Evolutionary conservation across 2,113 vertebrate genomes (phyloP), one percentile per base, ranked within the genome.

Genomic region (Corythornis cristatus): DNA sequence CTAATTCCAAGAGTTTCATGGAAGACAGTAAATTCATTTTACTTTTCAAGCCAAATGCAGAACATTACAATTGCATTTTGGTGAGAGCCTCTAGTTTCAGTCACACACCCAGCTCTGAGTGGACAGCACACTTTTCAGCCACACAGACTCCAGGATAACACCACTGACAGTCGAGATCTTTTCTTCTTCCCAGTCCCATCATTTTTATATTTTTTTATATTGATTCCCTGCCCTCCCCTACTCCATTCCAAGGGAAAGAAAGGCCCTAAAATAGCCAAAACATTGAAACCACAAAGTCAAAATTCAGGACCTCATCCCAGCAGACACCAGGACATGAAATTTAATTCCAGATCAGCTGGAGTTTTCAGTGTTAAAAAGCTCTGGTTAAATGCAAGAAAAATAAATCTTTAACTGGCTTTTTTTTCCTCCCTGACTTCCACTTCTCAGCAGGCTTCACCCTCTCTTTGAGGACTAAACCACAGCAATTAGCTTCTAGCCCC

Each of bases 401-500:
- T 7, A 79, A 58, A 6, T 9, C 79, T 91, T 91, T 72, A 74
- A 46, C 60, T 40, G 56, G 22, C 56, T 31, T 95, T 87, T 87
- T 87, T 87, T 60, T 73, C 54, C 54, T 23, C n/a, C n/a, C n/a
- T 86, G 67, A 37, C 60, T 91, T 89, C 22, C 9, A 83, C 77
- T 95, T 88, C 83, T 74, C 72, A 88, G 60, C 46, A 76, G 89
- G 67, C 42, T 76, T 70, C 72, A 83, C 79, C 76, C 77, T 76
- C 64, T 35, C 64, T 93, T 94, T 74, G 31, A 96, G 72, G 82
- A 67, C 72, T 90, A 86, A 90, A 80, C 46, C 40, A 86, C 51
- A 88, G 79, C 72, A 96, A 88, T 94, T 94, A 94, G 88, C 96
- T 95, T 96, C 95, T 93, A 95, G 87, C 46, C 90, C 46, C 73